These are phyloP conservation scores for Aethina tumida DNA, from an alignment of 1,140 invertebrate species.

Conservation along the genomic window DNA sequence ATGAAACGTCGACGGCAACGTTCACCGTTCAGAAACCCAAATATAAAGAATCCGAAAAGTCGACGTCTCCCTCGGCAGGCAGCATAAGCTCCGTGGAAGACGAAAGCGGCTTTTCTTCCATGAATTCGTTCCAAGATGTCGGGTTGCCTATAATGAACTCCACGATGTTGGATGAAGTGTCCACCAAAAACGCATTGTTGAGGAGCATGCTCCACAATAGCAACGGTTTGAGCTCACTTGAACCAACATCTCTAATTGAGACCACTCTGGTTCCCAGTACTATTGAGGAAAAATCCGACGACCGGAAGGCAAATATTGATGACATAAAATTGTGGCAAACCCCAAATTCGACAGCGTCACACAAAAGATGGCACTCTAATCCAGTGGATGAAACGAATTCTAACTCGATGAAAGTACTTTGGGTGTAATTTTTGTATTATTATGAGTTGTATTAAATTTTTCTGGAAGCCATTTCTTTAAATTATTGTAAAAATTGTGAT, in stretches of 20 bases:
- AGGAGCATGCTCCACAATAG: conserved; percentile 27
- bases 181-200: conserved; percentile 21
- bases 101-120: conserved; percentile 72
- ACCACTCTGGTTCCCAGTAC: conserved; percentile 1
- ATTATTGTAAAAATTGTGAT: too few relatives aligned
- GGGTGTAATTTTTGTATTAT: too few relatives aligned
- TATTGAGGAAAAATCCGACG: conserved; percentile 2
- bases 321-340: conserved; percentile 26
- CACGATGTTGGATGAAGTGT: conserved; percentile 27
- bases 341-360: conserved; percentile 7
- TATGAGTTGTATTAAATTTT: too few relatives aligned
- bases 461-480: too few relatives aligned
- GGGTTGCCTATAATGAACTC: conserved; percentile 47
- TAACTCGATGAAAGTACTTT: conserved; percentile 24
- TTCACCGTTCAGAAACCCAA: conserved; percentile 9
- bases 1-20: conserved; percentile 1
- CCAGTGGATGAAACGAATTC: conserved; percentile 15
- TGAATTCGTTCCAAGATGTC: conserved; percentile 70
- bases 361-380: conserved; percentile 25
- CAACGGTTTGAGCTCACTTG: conserved; percentile 9
- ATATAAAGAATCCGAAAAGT: conserved; percentile 29
- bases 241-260: conserved; percentile 8
- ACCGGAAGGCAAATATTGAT: conserved; percentile 4
- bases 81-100: conserved; percentile 54
- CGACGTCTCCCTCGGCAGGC: conserved; percentile 37